Conservation (phyloP, 2,797 vertebrate species). For the Crocodylus rhombifer region DNA sequence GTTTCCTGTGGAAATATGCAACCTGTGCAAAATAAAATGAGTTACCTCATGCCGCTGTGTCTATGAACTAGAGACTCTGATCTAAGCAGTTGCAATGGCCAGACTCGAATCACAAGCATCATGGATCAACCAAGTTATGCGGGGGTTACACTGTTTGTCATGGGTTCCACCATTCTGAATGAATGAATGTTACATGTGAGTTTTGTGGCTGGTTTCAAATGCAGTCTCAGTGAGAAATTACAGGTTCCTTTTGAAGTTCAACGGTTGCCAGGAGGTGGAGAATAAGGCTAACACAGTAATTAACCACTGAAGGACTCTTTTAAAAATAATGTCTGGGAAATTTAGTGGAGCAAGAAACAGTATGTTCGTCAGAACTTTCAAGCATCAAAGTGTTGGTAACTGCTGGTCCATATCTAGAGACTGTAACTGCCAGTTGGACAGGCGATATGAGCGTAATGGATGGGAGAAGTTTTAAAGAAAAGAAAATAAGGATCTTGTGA, state of each 20-base stretch:
- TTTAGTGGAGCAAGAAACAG: constrained; percentile 71
- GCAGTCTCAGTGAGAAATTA: constrained; percentile 81
- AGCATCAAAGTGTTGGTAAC: constrained; percentile 66
- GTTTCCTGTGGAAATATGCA: constrained; percentile 99
- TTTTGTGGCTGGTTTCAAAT: constrained; percentile 86
- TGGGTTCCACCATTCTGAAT: constrained; percentile 85
- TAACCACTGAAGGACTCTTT: constrained; percentile 70
- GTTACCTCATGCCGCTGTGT: constrained; percentile 94
- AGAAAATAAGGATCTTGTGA: constrained; percentile 70
- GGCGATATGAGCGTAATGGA: constrained; percentile 63
- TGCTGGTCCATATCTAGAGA: constrained; percentile 67
- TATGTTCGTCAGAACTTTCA: constrained; percentile 68
- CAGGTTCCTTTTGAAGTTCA: constrained; percentile 81
- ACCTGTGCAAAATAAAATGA: constrained; percentile 94
- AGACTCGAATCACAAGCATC: constrained; percentile 85
- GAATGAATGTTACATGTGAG: constrained; percentile 81
- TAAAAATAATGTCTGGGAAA: constrained; percentile 68
- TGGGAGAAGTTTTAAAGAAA: constrained; percentile 57
- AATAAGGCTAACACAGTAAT: constrained; percentile 53
- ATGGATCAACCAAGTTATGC: constrained; percentile 81
- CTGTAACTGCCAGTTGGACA: constrained; percentile 66
- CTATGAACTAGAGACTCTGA: constrained; percentile 90
- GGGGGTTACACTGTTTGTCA: constrained; percentile 82
- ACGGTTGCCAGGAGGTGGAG: constrained; percentile 72
- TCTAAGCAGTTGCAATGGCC: constrained; percentile 83